Evolutionary conservation across 2,888 invertebrate genomes (phyloP).

Genomic region (Chirona hameri): DNA sequence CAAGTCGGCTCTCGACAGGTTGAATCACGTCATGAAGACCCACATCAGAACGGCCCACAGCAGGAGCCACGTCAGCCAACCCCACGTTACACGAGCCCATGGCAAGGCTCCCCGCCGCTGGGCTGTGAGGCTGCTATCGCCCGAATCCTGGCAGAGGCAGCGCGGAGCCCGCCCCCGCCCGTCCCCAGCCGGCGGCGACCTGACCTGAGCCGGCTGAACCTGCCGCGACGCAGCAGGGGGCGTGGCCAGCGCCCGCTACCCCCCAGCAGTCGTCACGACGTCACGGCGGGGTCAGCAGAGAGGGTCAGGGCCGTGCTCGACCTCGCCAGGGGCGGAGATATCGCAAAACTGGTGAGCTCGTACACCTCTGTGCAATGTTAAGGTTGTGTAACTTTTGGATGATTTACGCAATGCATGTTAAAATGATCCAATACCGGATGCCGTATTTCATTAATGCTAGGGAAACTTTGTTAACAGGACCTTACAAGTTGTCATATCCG

Average conservation of each 20-base stretch:
- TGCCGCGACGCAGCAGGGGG: not conserved
- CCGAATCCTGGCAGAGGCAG: not conserved
- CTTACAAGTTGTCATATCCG: too few relatives aligned
- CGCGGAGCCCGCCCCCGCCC: not conserved
- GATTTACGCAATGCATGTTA: too few relatives aligned
- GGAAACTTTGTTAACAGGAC: too few relatives aligned
- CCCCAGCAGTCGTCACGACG: not conserved
- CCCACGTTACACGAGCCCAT: too few relatives aligned
- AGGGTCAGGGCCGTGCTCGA: not conserved
- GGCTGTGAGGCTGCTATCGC: not conserved
- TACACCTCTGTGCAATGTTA: too few relatives aligned
- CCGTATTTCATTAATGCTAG: too few relatives aligned
- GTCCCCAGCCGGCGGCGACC: conserved; percentile 27
- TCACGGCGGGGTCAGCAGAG: not conserved
- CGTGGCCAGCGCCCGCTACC: not conserved
- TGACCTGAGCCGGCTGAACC: conserved; percentile 10
- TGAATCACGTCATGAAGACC: too few relatives aligned
- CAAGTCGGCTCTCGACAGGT: too few relatives aligned
- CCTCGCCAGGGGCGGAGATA: not conserved
- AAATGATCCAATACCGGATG: too few relatives aligned
- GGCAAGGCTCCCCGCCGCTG: not conserved
- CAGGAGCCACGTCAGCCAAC: too few relatives aligned
- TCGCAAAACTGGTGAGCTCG: not conserved
- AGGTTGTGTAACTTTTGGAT: too few relatives aligned
- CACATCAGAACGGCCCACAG: too few relatives aligned